phyloP scores from a whole-genome alignment of 2,888 invertebrate species.

The Gymnosoma rotundatum region DNA sequence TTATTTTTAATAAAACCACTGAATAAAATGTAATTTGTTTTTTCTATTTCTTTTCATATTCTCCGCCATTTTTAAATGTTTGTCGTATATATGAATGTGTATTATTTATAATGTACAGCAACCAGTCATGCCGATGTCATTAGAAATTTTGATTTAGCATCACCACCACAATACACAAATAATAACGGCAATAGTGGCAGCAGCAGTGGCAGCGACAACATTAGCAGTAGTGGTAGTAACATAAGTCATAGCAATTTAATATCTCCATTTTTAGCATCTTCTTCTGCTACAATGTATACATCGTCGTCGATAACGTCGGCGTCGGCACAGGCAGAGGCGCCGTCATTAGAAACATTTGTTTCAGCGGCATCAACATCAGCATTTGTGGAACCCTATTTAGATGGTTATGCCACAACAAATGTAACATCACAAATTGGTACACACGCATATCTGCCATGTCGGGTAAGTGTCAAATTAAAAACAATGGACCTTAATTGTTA shows the following conservation, averaged over 20 bases:
- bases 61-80: not conserved
- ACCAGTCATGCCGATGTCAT: conserved; percentile 72
- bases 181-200: conserved; percentile 43
- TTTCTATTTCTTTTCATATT: conserved; percentile 33
- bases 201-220: conserved; percentile 10
- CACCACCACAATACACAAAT: conserved; percentile 53
- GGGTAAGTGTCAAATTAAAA: conserved; percentile 83
- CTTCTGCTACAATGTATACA: conserved; percentile 63
- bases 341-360: conserved; percentile 75
- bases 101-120: conserved; percentile 67
- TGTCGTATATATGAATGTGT: not conserved
- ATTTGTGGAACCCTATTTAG: conserved; percentile 89
- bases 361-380: conserved; percentile 73
- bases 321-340: conserved; percentile 69
- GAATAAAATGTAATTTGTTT: conserved; percentile 50
- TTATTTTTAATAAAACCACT: conserved; percentile 7
- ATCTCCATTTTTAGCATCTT: conserved; percentile 56
- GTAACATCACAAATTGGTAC: conserved; percentile 95
- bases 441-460: conserved; percentile 95
- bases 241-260: conserved; percentile 52
- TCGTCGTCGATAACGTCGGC: conserved; percentile 71
- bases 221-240: conserved; percentile 32
- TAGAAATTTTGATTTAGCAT: conserved; percentile 72
- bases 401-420: conserved; percentile 91
- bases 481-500: not conserved